Evolutionary conservation across 1,140 invertebrate species (phyloP).

Genomic region (Manduca sexta): DNA sequence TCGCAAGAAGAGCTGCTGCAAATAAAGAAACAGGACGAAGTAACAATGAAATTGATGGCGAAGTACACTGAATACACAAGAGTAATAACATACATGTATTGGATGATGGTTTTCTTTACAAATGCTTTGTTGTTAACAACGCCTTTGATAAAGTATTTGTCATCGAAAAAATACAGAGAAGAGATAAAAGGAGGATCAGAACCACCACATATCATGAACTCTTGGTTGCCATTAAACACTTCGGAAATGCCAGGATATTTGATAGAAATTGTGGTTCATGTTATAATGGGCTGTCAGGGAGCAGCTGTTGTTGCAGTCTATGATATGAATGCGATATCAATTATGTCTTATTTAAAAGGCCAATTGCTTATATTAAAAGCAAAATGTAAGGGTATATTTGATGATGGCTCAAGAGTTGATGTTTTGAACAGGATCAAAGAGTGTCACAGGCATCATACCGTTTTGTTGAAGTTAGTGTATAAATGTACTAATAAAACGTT

Average conservation of each 20-base stretch:
- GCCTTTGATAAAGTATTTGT: slow-evolving; percentile 35
- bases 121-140: slow-evolving; percentile 21
- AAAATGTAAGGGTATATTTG: slow-evolving; percentile 37
- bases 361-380: slow-evolving; percentile 30
- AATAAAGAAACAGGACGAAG: slow-evolving; percentile 15
- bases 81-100: slow-evolving; percentile 36
- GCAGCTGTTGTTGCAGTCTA: slow-evolving; percentile 31
- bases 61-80: slow-evolving; percentile 37
- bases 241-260: slow-evolving; percentile 37
- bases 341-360: slow-evolving; percentile 26
- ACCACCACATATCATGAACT: slow-evolving; percentile 39
- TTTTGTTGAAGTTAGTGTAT: slow-evolving; percentile 33
- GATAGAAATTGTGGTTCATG: slow-evolving; percentile 23
- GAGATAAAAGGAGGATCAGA: slow-evolving; percentile 27
- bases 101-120: slow-evolving; percentile 33
- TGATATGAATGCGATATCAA: slow-evolving; percentile 37
- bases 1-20: slow-evolving; percentile 23
- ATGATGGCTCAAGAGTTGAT: slow-evolving; percentile 9
- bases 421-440: slow-evolving; percentile 35
- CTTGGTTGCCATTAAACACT: slow-evolving; percentile 52
- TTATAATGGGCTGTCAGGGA: slow-evolving; percentile 29
- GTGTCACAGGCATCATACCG: slow-evolving; percentile 43
- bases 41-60: slow-evolving; percentile 18
- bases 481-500: not conserved
- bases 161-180: slow-evolving; percentile 23